Conservation (phyloP, 2,113 vertebrate species). For the Neolamprologus tretocephalus region DNA sequence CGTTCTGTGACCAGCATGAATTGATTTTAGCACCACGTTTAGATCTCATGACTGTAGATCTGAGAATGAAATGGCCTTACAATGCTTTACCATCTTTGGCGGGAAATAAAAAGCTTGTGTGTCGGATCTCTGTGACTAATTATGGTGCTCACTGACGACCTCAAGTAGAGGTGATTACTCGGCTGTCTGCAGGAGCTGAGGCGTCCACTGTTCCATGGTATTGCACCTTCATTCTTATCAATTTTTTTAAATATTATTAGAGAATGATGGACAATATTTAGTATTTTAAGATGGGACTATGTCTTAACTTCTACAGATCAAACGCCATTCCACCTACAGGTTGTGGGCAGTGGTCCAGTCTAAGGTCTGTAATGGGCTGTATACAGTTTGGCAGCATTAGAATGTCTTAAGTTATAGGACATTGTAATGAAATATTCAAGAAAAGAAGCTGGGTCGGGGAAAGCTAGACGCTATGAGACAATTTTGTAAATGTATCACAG, state of each 20-base stretch:
- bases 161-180: neutral
- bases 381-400: neutral
- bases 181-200: neutral
- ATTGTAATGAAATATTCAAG: slow-evolving; percentile 5
- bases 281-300: neutral
- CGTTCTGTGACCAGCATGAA: neutral
- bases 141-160: neutral
- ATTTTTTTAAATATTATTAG: neutral
- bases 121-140: neutral
- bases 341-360: neutral
- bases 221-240: neutral
- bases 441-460: neutral
- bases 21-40: neutral
- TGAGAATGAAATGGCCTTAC: neutral
- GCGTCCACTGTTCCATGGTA: neutral
- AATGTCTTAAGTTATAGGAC: neutral
- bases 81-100: neutral
- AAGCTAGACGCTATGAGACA: slow-evolving; percentile 16
- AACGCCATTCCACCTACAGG: neutral
- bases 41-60: neutral
- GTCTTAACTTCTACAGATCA: slow-evolving; percentile 1
- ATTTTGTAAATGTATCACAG: slow-evolving; percentile 7
- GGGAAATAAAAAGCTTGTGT: neutral
- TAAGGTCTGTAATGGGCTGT: neutral
- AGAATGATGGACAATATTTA: neutral